A percentile compares a stretch with the other conserved stretches of the same genome.
phyloP scores from a whole-genome alignment of 2,797 vertebrate species.

The Mormyrops attenuatus region DNA sequence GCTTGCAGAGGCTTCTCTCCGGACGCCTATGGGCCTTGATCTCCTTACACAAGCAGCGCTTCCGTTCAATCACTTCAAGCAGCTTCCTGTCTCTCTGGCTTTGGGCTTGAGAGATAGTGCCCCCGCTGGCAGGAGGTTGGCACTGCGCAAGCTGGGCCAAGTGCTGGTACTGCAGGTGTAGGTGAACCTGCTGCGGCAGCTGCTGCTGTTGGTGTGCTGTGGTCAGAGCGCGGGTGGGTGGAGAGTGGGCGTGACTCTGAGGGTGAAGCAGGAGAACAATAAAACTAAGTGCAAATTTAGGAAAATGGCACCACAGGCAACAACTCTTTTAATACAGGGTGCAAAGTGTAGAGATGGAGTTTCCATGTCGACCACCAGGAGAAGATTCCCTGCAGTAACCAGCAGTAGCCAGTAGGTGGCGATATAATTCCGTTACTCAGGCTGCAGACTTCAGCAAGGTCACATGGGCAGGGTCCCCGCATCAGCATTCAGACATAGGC shows the following conservation, averaged over 20 bases:
- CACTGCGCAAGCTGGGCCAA: conserved; percentile 69
- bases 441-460: conserved; percentile 47
- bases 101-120: conserved; percentile 35
- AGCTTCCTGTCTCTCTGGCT: conserved; percentile 83
- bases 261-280: neutral
- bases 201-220: conserved; percentile 63
- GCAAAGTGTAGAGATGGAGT: neutral
- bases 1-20: conserved; percentile 83
- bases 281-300: neutral
- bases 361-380: neutral
- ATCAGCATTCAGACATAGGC: conserved; percentile 69
- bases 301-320: conserved; percentile 26
- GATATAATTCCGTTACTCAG: conserved; percentile 43
- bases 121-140: conserved; percentile 52
- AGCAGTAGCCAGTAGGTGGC: conserved; percentile 52
- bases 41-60: conserved; percentile 90
- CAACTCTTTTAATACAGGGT: neutral
- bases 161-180: conserved; percentile 60
- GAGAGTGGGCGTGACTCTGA: conserved; percentile 31
- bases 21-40: conserved; percentile 87
- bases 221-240: conserved; percentile 55
- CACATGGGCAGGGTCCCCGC: conserved; percentile 61
- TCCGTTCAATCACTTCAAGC: conserved; percentile 88
- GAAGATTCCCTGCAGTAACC: neutral
- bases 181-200: neutral